Evolutionary conservation across 2,113 vertebrate species (phyloP), one percentile per base, ranked within the genome.

Genomic region (Brachyhypopomus occidentalis): DNA sequence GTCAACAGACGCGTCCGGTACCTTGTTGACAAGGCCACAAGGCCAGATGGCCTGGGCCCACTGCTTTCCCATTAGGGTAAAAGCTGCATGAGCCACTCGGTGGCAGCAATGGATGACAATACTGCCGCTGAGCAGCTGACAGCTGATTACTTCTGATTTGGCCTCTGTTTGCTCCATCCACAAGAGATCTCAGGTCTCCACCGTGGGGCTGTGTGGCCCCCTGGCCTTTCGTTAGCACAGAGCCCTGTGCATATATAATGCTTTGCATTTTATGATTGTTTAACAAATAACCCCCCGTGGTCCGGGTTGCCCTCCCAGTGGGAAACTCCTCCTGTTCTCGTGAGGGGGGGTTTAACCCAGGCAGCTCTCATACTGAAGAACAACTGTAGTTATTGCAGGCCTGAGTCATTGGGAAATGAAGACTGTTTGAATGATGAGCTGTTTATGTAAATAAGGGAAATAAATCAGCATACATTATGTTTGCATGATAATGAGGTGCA

Each of bases 231-330:
- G 91, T 92, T 90, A 78, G 88, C 84, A 86, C 90, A 90, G 88
- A 84, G 84, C 84, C 75, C 78, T 80, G 76, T 67, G 79, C 87
- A 86, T 84, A 86, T 83, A 67, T 83, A 73, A n/a, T 27, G 66
- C 93, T 93, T 92, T 92, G 92, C 91, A 92, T 93, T 93, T 89
- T 84, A 90, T 82, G 89, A 89, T 89, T 90, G 89, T 92, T 88
- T 90, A 90, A 89, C 89, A 92, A 92, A 92, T 89, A 91, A 77
- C 89, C 89, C 89, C 89, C 89, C 85, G 76, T 85, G 81, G 86
- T 84, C 88, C 72, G 83, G 67, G 79, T 83, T 83, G 72, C 80
- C 86, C 87, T 84, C 90, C 90, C 73, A 81, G 87, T 84, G 88
- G 89, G 92, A 91, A 81, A 88, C 88, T 85, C 84, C 85, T 81